Percentiles rank a stretch among this genome's conserved stretches.
Evolutionary conservation across 2,888 invertebrate genomes (phyloP).

Genomic region (Cremastinae sp.): DNA sequence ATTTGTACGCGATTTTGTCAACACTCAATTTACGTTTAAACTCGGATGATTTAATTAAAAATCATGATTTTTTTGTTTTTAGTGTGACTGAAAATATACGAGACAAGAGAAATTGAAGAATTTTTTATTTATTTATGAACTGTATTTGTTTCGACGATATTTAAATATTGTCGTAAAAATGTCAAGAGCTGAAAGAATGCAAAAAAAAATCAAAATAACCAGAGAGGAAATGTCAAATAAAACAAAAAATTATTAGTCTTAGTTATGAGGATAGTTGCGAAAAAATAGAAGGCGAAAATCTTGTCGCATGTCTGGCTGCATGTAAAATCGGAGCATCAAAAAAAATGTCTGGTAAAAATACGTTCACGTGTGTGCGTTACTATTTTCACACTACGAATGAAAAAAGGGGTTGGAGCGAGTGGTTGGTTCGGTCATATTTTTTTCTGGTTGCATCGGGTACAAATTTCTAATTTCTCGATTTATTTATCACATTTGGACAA

Average conservation of each 20-base stretch:
- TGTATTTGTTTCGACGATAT: too few species aligned
- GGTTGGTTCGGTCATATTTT: neutral
- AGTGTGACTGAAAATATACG: too few species aligned
- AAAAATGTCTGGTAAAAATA: constrained; percentile 65
- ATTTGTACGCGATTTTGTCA: too few species aligned
- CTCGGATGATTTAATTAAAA: too few species aligned
- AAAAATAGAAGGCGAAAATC: constrained; percentile 19
- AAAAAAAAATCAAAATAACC: constrained; percentile 15
- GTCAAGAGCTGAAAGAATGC: too few species aligned
- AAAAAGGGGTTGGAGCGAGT: constrained; percentile 41
- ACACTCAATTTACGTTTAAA: too few species aligned
- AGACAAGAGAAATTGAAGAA: too few species aligned
- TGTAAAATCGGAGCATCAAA: constrained; percentile 66
- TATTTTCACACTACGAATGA: constrained; percentile 24
- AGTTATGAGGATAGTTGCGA: constrained; percentile 17
- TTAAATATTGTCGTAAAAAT: too few species aligned
- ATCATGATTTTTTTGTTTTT: too few species aligned
- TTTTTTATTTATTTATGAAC: too few species aligned
- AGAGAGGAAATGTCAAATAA: neutral
- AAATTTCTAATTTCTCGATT: constrained; percentile 16
- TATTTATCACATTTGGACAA: neutral
- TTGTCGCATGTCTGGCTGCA: constrained; percentile 76
- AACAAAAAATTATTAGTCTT: constrained; percentile 20
- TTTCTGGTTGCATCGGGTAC: constrained; percentile 32
- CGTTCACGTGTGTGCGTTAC: constrained; percentile 68